These are phyloP conservation scores for Lemur catta DNA, from an alignment of 2,797 vertebrate species.

Conservation along the genomic window DNA sequence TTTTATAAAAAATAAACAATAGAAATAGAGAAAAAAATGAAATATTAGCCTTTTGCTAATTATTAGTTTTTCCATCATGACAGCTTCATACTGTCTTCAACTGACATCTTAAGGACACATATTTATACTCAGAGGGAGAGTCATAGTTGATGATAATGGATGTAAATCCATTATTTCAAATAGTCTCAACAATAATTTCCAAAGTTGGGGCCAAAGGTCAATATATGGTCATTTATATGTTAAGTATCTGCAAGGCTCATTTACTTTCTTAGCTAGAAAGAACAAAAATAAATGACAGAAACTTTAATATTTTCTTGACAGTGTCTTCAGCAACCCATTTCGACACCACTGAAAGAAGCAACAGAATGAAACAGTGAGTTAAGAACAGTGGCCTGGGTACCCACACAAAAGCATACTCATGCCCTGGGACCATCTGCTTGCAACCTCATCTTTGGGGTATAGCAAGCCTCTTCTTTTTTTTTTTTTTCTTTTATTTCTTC, in stretches of 20 bases:
- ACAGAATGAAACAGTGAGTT: not conserved
- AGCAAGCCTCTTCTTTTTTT: not conserved
- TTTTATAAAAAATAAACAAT: conserved; percentile 42
- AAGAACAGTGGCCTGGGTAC: not conserved
- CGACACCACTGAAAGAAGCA: not conserved
- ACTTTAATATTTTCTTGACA: not conserved
- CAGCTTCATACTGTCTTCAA: not conserved
- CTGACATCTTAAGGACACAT: not conserved
- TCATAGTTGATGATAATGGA: not conserved
- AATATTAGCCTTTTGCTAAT: not conserved
- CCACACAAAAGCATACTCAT: not conserved
- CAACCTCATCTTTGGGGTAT: not conserved
- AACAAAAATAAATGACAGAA: not conserved
- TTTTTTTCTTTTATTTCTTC: no score
- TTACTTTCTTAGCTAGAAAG: conserved; percentile 26
- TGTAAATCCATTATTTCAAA: conserved; percentile 30
- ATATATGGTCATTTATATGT: not conserved
- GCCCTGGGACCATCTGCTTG: no score
- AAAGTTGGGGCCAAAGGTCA: conserved; percentile 16
- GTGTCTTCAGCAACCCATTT: not conserved
- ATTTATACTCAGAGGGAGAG: not conserved
- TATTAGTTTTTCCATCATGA: not conserved
- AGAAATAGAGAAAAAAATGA: not conserved
- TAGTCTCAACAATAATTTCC: not conserved
- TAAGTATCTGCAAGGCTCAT: conserved; percentile 44